These are phyloP conservation scores for Pyrrhia umbra DNA, from an alignment of 2,888 invertebrate genomes.

Conservation along the genomic window DNA sequence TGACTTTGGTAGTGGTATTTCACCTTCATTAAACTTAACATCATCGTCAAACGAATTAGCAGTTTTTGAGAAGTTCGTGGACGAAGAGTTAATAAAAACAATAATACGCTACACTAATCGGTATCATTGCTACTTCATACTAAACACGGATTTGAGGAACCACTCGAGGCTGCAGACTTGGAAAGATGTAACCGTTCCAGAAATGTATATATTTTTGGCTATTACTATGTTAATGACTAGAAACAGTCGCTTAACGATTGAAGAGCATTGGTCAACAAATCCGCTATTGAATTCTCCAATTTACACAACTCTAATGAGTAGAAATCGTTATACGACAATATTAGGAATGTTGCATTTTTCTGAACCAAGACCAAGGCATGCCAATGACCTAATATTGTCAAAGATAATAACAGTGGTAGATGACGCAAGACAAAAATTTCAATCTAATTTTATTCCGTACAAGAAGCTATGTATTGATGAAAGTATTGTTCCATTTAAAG, in stretches of 20 bases:
- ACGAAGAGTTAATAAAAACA: background rate
- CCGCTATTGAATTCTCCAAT: constrained; percentile 11
- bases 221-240: constrained; percentile 13
- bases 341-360: constrained; percentile 19
- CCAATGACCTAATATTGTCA: constrained; percentile 3
- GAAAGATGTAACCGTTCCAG: constrained; percentile 13
- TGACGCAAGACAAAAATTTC: constrained; percentile 20
- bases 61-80: background rate
- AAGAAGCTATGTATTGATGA: constrained; percentile 24
- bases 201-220: constrained; percentile 15
- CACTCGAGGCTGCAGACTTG: constrained; percentile 9
- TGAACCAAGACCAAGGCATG: constrained; percentile 12
- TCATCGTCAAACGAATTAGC: constrained; percentile 8
- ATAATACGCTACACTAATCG: background rate
- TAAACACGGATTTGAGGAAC: constrained; percentile 4
- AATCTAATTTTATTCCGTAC: constrained; percentile 17
- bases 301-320: constrained; percentile 8
- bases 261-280: constrained; percentile 18
- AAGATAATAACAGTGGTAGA: constrained; percentile 16
- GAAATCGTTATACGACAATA: constrained; percentile 15
- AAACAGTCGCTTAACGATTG: constrained; percentile 10
- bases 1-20: constrained; percentile 23
- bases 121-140: constrained; percentile 11
- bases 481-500: constrained; percentile 27
- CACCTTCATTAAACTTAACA: constrained; percentile 17